Evolutionary conservation across 2,797 vertebrate genomes (phyloP), one percentile per base, ranked within the genome.

Genomic region (Clarias platycephalus): DNA sequence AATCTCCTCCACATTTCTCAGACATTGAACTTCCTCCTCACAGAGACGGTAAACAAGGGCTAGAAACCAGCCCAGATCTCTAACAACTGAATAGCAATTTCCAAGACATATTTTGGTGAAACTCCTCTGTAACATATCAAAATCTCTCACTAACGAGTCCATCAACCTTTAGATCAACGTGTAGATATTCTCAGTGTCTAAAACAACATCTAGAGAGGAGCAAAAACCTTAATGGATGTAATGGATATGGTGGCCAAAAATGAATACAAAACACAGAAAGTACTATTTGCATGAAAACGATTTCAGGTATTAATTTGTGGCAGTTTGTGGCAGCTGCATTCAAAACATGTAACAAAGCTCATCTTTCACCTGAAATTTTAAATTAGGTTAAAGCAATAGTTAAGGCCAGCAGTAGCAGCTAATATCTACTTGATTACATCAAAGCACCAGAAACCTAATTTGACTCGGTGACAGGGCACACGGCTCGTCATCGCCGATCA

Each of bases 381-480:
- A 97, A 98, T 97, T 96, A 96, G 97, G 97, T 99, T 99, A 98
- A 96, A 96, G 93, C 95, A 91, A 96, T 96, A 96, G 95, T 96
- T 96, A 97, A 97, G 97, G 96, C 96, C 95, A 96, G 96, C 95
- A 94, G 96, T 96, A 97, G 96, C 97, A 97, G 96, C 96, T 97
- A 98, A 98, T 98, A 99, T 97, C 96, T 98, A 97, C 95, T 97
- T 97, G 97, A 99, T 98, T 99, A 98, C 97, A 98, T 99, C 97
- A 98, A 98, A 97, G 97, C 97, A 97, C 96, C 96, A 94, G 96
- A 97, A 98, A 98, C 96, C 97, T 97, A 97, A 97, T 98, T 97
- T 97, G 96, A 93, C 96, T 95, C 89, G 95, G 96, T 98, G 97
- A 98, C 96, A 96, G 95, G 94, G 94, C 95, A 95, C 96, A 94